phyloP scores from a whole-genome alignment of 1,140 invertebrate genomes.

The Drosophila subobscura region DNA sequence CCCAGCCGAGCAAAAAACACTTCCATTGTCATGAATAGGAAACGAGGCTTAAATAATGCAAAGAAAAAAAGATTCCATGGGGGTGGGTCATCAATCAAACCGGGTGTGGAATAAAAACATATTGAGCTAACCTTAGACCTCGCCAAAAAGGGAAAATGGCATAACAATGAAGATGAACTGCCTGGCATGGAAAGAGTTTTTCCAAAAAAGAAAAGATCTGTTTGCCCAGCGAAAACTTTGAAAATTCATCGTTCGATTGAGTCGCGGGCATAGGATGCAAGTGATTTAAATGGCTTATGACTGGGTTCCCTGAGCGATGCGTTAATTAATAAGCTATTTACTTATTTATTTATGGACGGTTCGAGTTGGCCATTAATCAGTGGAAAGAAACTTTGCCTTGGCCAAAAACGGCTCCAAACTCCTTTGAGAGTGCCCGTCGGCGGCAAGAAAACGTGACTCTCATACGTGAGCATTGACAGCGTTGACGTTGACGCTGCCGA shows the following conservation, averaged over 20 bases:
- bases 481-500: slow-evolving; percentile 31
- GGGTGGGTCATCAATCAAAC: slow-evolving; percentile 65
- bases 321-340: slow-evolving; percentile 82
- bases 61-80: slow-evolving; percentile 12
- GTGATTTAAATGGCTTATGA: slow-evolving; percentile 59
- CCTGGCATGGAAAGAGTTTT: slow-evolving; percentile 24
- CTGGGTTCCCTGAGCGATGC: slow-evolving; percentile 45
- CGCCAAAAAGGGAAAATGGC: slow-evolving; percentile 47
- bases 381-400: slow-evolving; percentile 44
- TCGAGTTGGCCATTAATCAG: slow-evolving; percentile 76
- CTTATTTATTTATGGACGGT: slow-evolving; percentile 71
- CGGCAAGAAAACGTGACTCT: slow-evolving; percentile 79
- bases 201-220: not conserved
- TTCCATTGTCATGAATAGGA: slow-evolving; percentile 51
- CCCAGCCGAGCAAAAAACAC: slow-evolving; percentile 41
- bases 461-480: slow-evolving; percentile 48
- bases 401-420: slow-evolving; percentile 67
- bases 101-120: slow-evolving; percentile 42
- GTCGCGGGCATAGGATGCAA: not conserved
- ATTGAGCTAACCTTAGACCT: slow-evolving; percentile 42
- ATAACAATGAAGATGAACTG: slow-evolving; percentile 74
- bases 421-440: slow-evolving; percentile 68
- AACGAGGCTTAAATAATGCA: slow-evolving; percentile 57
- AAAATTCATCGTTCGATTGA: slow-evolving; percentile 36
- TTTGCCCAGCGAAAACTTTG: slow-evolving; percentile 20